A percentile compares a stretch with the other conserved stretches of the same genome.
These are phyloP conservation scores for Holotrichia oblita DNA, from an alignment of 1,140 invertebrate genomes.

Conservation along the genomic window DNA sequence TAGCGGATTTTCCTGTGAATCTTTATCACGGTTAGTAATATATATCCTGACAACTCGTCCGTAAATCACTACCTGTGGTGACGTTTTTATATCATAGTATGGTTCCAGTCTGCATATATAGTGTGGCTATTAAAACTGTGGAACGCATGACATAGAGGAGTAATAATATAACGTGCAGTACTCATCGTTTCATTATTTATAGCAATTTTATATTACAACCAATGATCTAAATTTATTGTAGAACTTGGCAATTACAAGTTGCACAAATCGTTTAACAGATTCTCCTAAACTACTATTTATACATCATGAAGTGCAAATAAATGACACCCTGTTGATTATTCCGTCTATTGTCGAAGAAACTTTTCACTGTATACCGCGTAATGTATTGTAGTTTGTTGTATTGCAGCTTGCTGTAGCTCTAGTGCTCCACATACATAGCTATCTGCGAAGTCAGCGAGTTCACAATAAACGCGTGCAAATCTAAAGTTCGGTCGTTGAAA, in stretches of 20 bases:
- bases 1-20: conserved; percentile 6
- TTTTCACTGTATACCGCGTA: neutral
- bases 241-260: conserved; percentile 6
- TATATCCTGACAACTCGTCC: neutral
- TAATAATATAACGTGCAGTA: no score
- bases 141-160: no score
- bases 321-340: conserved; percentile 1
- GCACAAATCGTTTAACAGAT: conserved; percentile 6
- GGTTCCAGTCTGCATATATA: no score
- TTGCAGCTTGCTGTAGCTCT: neutral
- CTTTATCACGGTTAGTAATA: neutral
- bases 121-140: no score
- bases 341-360: neutral
- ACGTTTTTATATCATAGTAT: neutral
- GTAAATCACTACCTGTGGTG: neutral
- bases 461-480: neutral
- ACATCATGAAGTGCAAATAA: neutral
- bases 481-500: neutral
- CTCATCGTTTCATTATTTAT: no score
- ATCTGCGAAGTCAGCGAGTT: neutral
- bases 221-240: neutral
- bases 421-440: neutral
- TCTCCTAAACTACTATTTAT: neutral
- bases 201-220: no score
- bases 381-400: conserved; percentile 6